Evolutionary conservation across 2,888 invertebrate genomes (phyloP).

Genomic region (Caenorhabditis afra): DNA sequence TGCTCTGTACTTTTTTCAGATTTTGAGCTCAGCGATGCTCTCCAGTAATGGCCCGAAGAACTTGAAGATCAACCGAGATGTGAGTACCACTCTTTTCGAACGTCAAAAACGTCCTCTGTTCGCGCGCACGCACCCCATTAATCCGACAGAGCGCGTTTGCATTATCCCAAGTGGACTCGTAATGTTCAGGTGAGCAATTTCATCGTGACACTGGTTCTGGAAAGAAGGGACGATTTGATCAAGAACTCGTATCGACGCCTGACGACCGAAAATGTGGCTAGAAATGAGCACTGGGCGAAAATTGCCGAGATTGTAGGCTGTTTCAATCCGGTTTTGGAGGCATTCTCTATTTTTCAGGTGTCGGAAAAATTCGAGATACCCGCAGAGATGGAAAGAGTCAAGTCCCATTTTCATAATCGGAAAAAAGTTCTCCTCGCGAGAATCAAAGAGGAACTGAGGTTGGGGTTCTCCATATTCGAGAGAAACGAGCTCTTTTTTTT

Average conservation of each 20-base stretch:
- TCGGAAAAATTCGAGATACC: conserved; percentile 51
- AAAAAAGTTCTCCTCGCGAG: conserved; percentile 55
- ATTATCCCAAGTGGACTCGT: too few relatives aligned
- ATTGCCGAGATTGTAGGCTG: conserved; percentile 41
- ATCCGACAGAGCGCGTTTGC: not conserved
- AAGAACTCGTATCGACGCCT: conserved; percentile 56
- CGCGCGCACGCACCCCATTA: not conserved
- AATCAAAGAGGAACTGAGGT: conserved; percentile 81
- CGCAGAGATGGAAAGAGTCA: conserved; percentile 58
- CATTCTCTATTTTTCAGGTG: conserved; percentile 6
- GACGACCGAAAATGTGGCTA: conserved; percentile 46
- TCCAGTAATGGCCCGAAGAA: conserved; percentile 3
- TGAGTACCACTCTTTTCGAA: conserved; percentile 14
- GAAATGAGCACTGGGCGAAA: conserved; percentile 54
- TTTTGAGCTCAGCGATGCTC: conserved; percentile 8
- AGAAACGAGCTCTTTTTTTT: not conserved
- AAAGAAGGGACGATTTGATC: conserved; percentile 59
- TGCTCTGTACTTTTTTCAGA: conserved; percentile 11
- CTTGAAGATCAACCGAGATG: conserved; percentile 43
- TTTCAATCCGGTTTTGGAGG: not conserved
- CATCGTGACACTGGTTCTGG: conserved; percentile 59
- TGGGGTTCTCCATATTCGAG: not conserved
- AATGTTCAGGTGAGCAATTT: conserved; percentile 61
- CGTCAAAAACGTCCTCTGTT: not conserved
- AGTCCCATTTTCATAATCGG: conserved; percentile 64